Conservation (phyloP, 1,140 invertebrate genomes). For the Caenorhabditis remanei region DNA sequence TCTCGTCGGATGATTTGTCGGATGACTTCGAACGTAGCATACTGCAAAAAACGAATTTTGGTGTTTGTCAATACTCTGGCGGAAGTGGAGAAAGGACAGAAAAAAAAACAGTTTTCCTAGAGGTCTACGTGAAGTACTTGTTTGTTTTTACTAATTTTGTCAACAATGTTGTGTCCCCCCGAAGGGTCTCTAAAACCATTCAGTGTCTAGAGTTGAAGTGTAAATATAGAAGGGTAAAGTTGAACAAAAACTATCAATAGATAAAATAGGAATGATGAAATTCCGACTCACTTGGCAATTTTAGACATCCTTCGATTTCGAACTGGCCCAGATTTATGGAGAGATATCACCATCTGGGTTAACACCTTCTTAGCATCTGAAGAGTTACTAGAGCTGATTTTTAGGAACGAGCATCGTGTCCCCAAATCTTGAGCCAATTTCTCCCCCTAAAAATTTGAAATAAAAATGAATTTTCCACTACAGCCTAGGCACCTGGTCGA, state of each 20-base stretch:
- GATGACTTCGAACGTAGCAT: slow-evolving; percentile 32
- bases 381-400: slow-evolving; percentile 36
- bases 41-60: slow-evolving; percentile 36
- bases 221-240: neutral
- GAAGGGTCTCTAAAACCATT: slow-evolving; percentile 18
- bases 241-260: neutral
- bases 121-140: neutral
- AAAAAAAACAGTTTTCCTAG: neutral
- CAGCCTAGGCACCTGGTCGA: neutral
- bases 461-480: neutral
- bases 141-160: slow-evolving; percentile 45
- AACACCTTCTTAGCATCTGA: slow-evolving; percentile 7
- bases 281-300: neutral
- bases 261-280: neutral
- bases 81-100: neutral
- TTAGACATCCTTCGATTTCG: slow-evolving; percentile 36
- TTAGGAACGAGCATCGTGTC: neutral
- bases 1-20: neutral
- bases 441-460: slow-evolving; percentile 3
- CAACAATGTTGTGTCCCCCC: slow-evolving; percentile 7
- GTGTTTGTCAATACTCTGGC: neutral
- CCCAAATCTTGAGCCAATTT: slow-evolving; percentile 3
- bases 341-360: neutral
- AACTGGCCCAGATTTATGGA: neutral
- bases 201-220: neutral